phyloP scores from a whole-genome alignment of 2,797 vertebrate genomes.

The Thalassophryne amazonica region DNA sequence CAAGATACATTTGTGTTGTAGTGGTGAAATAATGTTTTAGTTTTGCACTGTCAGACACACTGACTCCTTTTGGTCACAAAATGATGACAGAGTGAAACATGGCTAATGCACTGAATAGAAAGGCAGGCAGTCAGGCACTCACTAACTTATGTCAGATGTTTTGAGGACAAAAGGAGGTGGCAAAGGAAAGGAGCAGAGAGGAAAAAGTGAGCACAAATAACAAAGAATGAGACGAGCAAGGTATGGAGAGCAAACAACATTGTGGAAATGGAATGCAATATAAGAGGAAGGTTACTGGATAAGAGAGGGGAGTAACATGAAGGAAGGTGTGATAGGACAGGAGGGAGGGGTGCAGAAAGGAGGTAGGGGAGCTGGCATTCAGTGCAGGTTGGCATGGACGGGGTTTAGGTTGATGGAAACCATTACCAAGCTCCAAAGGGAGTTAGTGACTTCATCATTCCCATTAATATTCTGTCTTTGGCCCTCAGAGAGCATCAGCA shows the following conservation, averaged over 20 bases:
- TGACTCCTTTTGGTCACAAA: conserved; percentile 3
- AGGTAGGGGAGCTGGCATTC: conserved; percentile 37
- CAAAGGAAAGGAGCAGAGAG: neutral
- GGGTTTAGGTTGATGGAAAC: conserved; percentile 48
- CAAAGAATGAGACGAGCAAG: conserved; percentile 5
- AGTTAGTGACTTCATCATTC: conserved; percentile 48
- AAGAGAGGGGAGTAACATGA: conserved; percentile 6
- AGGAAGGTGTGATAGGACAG: conserved; percentile 20
- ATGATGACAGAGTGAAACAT: conserved; percentile 4
- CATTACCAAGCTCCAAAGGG: conserved; percentile 44
- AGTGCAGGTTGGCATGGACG: conserved; percentile 37
- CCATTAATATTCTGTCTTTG: conserved; percentile 22
- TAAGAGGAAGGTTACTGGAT: neutral
- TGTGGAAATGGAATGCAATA: conserved; percentile 10
- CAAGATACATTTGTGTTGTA: neutral
- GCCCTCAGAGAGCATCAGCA: conserved; percentile 3
- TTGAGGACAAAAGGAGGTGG: conserved; percentile 19
- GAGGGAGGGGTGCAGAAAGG: neutral
- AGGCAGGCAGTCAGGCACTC: conserved; percentile 12
- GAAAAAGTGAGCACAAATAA: neutral
- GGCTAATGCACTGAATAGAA: conserved; percentile 41
- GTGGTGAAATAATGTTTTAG: conserved; percentile 1
- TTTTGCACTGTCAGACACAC: conserved; percentile 2
- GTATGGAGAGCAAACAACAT: neutral
- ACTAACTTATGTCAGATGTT: conserved; percentile 63